Conservation (phyloP, 2,888 invertebrate species). For the Chouioia cunea region DNA sequence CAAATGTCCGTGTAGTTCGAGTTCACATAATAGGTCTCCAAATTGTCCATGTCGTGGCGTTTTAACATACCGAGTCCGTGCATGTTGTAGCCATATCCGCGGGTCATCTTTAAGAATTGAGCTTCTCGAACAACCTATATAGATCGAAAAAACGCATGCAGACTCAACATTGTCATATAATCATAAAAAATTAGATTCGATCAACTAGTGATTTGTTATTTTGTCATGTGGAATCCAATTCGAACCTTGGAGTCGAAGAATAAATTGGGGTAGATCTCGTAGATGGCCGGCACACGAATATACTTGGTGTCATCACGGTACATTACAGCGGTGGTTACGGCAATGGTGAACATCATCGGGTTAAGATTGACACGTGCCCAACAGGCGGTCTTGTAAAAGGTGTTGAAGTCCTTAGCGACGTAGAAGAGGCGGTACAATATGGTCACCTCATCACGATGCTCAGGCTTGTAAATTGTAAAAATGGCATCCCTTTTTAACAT, state of each 20-base stretch:
- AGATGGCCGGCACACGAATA: conserved; percentile 78
- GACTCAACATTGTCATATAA: too few relatives aligned
- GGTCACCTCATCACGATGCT: conserved; percentile 75
- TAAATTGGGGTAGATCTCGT: conserved; percentile 80
- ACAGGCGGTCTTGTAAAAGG: conserved; percentile 78
- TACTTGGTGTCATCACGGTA: conserved; percentile 76
- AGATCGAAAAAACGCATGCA: neutral
- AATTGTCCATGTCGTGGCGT: neutral
- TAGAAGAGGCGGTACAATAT: conserved; percentile 78
- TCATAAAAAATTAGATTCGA: too few relatives aligned
- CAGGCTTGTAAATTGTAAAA: conserved; percentile 75
- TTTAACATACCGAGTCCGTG: neutral
- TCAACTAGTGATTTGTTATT: too few relatives aligned
- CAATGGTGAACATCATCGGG: conserved; percentile 78
- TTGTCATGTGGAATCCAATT: too few relatives aligned
- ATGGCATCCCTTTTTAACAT: conserved; percentile 72
- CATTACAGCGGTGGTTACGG: conserved; percentile 74
- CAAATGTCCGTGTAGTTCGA: conserved; percentile 74
- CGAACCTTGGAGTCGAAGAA: conserved; percentile 76
- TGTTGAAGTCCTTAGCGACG: conserved; percentile 79
- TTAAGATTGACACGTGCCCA: conserved; percentile 78
- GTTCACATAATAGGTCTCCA: conserved; percentile 72
- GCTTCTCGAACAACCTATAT: conserved; percentile 71
- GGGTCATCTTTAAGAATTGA: conserved; percentile 72
- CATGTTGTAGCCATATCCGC: conserved; percentile 50